Evolutionary conservation across 2,113 vertebrate genomes (phyloP).

Genomic region (Otocyon megalotis): DNA sequence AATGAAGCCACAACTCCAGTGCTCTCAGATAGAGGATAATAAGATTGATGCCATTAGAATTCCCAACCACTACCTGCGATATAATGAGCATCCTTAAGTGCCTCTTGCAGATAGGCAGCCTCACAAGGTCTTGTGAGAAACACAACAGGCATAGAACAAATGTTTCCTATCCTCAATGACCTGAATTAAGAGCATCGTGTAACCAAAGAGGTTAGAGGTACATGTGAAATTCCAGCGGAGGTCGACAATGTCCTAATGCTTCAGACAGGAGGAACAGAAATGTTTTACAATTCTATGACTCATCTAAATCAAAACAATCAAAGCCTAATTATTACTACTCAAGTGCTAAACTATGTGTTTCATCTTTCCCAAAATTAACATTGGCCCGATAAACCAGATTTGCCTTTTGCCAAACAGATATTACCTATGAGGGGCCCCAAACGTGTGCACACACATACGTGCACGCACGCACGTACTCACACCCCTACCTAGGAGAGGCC

Average conservation of each 20-base stretch:
- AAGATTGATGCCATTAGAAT: neutral
- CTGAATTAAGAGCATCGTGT: conserved; percentile 37
- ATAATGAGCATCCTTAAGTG: neutral
- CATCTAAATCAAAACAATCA: conserved; percentile 37
- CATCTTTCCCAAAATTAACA: conserved; percentile 42
- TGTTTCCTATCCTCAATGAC: conserved; percentile 8
- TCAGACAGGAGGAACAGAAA: neutral
- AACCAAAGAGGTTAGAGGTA: conserved; percentile 51
- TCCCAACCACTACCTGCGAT: neutral
- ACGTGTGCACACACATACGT: neutral
- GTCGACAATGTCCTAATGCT: neutral
- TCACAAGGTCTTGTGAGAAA: neutral
- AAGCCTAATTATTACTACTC: conserved; percentile 8
- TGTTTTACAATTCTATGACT: neutral
- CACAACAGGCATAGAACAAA: neutral
- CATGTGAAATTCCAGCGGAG: conserved; percentile 30
- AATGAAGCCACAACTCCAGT: neutral
- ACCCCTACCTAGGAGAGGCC: neutral
- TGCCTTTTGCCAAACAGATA: neutral
- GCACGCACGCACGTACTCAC: neutral
- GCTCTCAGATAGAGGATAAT: neutral
- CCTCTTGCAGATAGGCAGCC: neutral
- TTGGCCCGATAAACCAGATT: neutral
- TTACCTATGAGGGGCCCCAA: neutral
- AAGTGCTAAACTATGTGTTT: neutral